A percentile compares a stretch with the other conserved stretches of the same genome.
Evolutionary conservation across 2,888 invertebrate species (phyloP).

Genomic region (Synergus itoensis): DNA sequence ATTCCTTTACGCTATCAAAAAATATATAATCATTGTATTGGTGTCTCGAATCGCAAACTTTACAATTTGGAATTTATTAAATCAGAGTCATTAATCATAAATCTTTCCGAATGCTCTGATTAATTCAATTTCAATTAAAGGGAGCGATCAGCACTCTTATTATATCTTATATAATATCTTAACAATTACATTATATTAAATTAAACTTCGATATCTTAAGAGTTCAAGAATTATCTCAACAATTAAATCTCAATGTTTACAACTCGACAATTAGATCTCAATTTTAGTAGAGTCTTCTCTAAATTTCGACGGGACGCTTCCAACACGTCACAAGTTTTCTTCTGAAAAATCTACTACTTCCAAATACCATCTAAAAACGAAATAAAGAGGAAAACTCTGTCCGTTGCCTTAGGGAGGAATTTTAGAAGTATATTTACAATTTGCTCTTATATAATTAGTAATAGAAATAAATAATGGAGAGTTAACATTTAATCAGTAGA

Average conservation of each 20-base stretch:
- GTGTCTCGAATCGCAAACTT: background rate
- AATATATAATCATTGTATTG: background rate
- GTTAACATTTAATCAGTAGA: background rate
- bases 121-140: background rate
- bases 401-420: background rate
- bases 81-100: background rate
- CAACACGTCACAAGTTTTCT: background rate
- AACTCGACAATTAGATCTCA: background rate
- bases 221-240: background rate
- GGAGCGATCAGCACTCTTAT: too few relatives aligned
- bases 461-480: background rate
- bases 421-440: background rate
- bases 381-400: conserved; percentile 3
- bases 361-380: background rate
- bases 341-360: background rate
- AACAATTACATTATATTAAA: background rate
- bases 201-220: background rate
- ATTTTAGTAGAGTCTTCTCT: background rate
- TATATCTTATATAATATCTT: too few relatives aligned
- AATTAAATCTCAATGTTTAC: background rate
- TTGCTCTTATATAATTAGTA: background rate
- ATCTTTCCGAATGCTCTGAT: background rate
- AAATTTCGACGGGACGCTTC: background rate
- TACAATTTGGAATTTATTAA: background rate
- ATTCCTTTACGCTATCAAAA: background rate